Evolutionary conservation across 2,888 invertebrate species (phyloP), one percentile per base, ranked within the genome.

Genomic region (Nebria brevicollis): DNA sequence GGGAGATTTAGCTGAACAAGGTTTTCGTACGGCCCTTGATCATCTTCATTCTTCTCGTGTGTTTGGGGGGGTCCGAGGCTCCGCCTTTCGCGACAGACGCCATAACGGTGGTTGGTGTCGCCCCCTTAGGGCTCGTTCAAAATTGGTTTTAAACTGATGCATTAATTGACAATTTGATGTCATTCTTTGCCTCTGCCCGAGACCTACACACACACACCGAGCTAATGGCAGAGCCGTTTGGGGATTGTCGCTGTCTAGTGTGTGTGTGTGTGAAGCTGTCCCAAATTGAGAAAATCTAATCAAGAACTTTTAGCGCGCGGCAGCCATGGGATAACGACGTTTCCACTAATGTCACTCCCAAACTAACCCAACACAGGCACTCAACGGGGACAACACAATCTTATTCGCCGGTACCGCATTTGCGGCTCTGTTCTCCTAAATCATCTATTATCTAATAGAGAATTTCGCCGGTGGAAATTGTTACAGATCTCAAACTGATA

Each of bases 111-210:
- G 26, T 25, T 34, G 26, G 34, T 70, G 25, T 25, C 70, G 83
- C 78, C 80, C 65, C 86, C 87, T 85, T 80, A 82, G 83, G 84
- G 86, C 86, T 84, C 82, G 84, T 84, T 84, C 85, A 84, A 87
- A 88, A 88, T 87, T 88, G 87, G 86, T 87, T 87, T 86, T 87
- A 86, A 87, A 87, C 88, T 87, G 88, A 87, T 87, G 87, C 87
- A 87, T 88, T 88, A 88, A 88, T 88, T 88, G 88, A 87, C 88
- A 88, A 88, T 88, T 88, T 88, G 87, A 86, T 87, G 87, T 87
- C 87, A 88, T 88, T 88, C 88, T 88, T 88, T 86, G 84, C 84
- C 34, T 84, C 83, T 84, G 42, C 42, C 72, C 74, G 11, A 76
- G 42, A 74, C 42, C 20, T 42, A 13, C 54, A 8, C 54, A 54